These are phyloP conservation scores for Brachyptera risi DNA, from an alignment of 2,888 invertebrate genomes.

Conservation along the genomic window DNA sequence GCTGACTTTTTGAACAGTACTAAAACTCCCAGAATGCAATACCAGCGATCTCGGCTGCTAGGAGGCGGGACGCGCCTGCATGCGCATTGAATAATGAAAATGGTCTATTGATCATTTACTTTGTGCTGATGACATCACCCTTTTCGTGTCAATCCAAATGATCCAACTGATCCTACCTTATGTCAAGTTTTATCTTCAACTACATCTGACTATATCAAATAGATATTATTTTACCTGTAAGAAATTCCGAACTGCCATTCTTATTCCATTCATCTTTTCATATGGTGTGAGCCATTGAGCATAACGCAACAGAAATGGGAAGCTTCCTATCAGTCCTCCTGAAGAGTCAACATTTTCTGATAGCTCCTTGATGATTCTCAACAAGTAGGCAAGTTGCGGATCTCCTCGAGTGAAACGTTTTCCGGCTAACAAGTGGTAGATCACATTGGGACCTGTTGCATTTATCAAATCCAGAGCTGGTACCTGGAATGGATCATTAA, in stretches of 20 bases:
- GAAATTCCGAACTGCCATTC: not conserved
- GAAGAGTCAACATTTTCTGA: not conserved
- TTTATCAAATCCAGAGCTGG: constrained; percentile 10
- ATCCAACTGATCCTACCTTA: no score
- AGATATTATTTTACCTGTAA: constrained; percentile 1
- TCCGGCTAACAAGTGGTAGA: constrained; percentile 22
- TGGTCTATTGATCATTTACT: no score
- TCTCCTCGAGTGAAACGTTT: constrained; percentile 16
- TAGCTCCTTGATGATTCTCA: not conserved
- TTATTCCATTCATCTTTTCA: not conserved
- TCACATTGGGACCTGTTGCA: constrained; percentile 25
- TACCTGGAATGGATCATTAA: not conserved
- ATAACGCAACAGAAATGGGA: not conserved
- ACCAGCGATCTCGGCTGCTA: no score
- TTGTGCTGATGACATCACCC: no score
- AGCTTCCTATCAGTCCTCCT: not conserved
- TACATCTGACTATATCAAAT: no score
- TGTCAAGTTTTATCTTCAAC: no score
- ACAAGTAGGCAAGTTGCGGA: constrained; percentile 7
- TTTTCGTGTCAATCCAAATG: no score
- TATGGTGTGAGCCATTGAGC: constrained; percentile 15
- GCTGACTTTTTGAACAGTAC: no score
- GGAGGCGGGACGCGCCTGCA: no score
- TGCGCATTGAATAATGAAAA: no score
- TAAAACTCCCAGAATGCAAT: no score